Base-by-base conservation (phyloP, 2,888 invertebrate genomes). In the Tricholauxania praeusta region DNA sequence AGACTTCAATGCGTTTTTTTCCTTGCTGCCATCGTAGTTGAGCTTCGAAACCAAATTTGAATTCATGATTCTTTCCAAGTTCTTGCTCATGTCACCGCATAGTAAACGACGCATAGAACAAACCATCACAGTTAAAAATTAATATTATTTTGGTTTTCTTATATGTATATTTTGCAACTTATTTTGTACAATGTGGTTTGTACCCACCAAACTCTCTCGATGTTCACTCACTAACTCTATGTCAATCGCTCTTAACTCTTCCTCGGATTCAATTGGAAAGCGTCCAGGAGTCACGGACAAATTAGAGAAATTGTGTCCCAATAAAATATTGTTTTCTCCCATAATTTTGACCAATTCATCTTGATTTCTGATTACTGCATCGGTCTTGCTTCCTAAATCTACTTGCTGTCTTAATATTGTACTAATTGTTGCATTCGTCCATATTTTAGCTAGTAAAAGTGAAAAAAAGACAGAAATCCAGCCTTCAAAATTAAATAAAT, bases 321-420 rank as follows among this genome's bases (percentile, higher is more conserved):
- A 51, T 65, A 65, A 65, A 65, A 65, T 65, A 28, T 65, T 65
- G 51, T 65, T 49, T 51, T 65, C 65, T 22, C 65, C 65, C 65
- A 65, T 49, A 49, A 51, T 65, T 65, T 65, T 65, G 65, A n/a
- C 15, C 65, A 65, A 49, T 65, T 65, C 65, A 12, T 65, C 65
- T 51, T 65, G 51, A 22, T 49, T 65, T 65, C 51, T 65, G 51
- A 63, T 32, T 12, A 17, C 17, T 15, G 17, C 22, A 15, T 39
- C 60, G 10, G 22, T n/a, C 32, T 60, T 60, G 10, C 8, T 17
- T 17, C 22, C 60, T 19, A 53, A 19, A 8, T 53, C 17, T 7
- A 53, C 53, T 19, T 53, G 53, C 53, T 53, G 53, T 15, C 53
- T 53, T n/a, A 53, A n/a, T 14, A 53, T 53, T 53, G 19, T 19